A percentile compares a stretch with the other conserved stretches of the same genome.
Conservation (phyloP, 2,113 vertebrate species). For the Gallinago jamesoni region DNA sequence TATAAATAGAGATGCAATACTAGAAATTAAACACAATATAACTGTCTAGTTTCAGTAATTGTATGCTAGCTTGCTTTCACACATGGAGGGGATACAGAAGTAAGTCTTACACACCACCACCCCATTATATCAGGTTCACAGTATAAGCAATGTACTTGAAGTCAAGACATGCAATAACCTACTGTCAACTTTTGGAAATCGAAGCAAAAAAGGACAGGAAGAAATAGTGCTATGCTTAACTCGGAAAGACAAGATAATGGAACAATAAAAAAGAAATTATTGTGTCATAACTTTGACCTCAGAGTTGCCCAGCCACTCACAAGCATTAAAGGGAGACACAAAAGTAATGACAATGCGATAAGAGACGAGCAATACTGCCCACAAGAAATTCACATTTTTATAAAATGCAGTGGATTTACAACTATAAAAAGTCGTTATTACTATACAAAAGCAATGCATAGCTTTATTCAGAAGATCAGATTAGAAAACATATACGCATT, state of each 20-base stretch:
- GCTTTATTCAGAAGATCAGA: background rate
- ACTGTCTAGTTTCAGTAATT: background rate
- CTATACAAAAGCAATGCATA: background rate
- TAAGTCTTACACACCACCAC: background rate
- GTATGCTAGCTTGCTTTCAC: background rate
- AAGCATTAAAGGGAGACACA: background rate
- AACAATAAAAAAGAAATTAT: background rate
- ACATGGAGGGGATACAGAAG: background rate
- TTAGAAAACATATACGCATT: background rate
- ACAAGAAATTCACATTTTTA: background rate
- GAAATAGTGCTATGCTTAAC: background rate
- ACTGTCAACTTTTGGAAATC: background rate
- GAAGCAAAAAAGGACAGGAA: background rate
- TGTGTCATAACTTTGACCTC: background rate
- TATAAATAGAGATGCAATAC: background rate
- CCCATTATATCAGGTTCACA: background rate
- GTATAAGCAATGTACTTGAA: background rate
- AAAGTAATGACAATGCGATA: background rate
- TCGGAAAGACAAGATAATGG: background rate
- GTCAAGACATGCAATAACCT: background rate
- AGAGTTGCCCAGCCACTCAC: background rate
- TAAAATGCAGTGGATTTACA: background rate
- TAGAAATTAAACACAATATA: background rate
- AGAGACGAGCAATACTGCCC: background rate
- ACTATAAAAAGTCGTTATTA: background rate